Evolutionary conservation across 92 coral and sea anemone species (phyloP), one percentile per base, ranked within the genome.

Genomic region (Phenganax subtilis): DNA sequence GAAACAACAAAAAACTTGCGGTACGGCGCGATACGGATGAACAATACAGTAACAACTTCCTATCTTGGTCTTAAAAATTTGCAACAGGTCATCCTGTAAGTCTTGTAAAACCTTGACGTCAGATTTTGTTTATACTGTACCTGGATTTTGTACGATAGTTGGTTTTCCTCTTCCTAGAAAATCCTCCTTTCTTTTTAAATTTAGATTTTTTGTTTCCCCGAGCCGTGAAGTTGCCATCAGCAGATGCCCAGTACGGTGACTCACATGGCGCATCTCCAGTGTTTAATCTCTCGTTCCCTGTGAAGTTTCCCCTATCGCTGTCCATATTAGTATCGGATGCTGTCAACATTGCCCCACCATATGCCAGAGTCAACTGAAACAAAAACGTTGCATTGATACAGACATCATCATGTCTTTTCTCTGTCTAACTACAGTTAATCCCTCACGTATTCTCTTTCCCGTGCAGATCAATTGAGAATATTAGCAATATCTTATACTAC

Each of bases 221-320:
- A 31, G 20, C 31, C 10, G 69, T 76, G 51, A 76, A 76, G 31
- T 59, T 76, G 47, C 47, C 47, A 31, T 31, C 71, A 10, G 81
- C 81, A 0, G 71, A 11, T 10, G 70, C 71, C 81, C 81, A 76
- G 51, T 76, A 76, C 15, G 81, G 81, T 6, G 81, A 76, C 60
- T 58, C 81, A 59, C 69, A 76, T 1, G 12, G 53, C 51, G 53
- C 69, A 12, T 76, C 81, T 17, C 27, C 70, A 9, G 27, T 75
- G 17, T 12, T 6, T 9, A n/a, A 3, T 27, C 63, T 29, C 12
- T 57, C 64, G 10, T 6, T 29, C 29, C 25, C 80, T 6, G 37
- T 15, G 64, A 75, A n/a, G 20, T 37, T 55, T 1, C 55, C 80
- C 9, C 25, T 6, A 29, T 59, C 81, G 6, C 70, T 20, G 69